phyloP scores from a whole-genome alignment of 2,888 invertebrate species.

The Agrotis segetum region DNA sequence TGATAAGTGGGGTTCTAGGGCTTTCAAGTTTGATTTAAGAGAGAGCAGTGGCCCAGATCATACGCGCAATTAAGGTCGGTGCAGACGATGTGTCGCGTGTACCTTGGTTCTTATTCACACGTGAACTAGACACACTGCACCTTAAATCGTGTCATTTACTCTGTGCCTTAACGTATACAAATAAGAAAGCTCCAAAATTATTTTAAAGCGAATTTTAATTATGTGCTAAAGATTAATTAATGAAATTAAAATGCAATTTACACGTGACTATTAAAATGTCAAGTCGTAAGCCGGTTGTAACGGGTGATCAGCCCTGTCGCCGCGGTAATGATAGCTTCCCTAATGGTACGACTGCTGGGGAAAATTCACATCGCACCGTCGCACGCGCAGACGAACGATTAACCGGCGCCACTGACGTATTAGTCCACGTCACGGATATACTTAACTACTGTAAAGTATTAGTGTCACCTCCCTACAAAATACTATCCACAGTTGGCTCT shows the following conservation, averaged over 20 bases:
- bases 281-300: constrained; percentile 74
- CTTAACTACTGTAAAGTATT: constrained; percentile 72
- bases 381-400: constrained; percentile 86
- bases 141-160: constrained; percentile 19
- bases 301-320: constrained; percentile 84
- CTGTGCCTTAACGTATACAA: constrained; percentile 8
- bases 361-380: constrained; percentile 86
- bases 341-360: constrained; percentile 82
- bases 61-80: constrained; percentile 86
- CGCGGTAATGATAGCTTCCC: constrained; percentile 88
- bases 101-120: constrained; percentile 70
- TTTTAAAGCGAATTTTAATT: constrained; percentile 22
- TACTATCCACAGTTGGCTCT: constrained; percentile 46
- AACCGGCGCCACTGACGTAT: constrained; percentile 87
- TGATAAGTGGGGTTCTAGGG: constrained; percentile 89
- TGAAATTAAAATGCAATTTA: constrained; percentile 75
- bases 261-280: constrained; percentile 71
- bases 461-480: constrained; percentile 68
- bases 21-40: constrained; percentile 89
- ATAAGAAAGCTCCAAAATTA: constrained; percentile 35
- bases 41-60: constrained; percentile 88
- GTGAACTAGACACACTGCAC: constrained; percentile 68
- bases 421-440: constrained; percentile 85
- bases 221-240: constrained; percentile 53
- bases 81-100: constrained; percentile 81